phyloP scores from a whole-genome alignment of 2,797 vertebrate genomes.

The Acropternis orthonyx region DNA sequence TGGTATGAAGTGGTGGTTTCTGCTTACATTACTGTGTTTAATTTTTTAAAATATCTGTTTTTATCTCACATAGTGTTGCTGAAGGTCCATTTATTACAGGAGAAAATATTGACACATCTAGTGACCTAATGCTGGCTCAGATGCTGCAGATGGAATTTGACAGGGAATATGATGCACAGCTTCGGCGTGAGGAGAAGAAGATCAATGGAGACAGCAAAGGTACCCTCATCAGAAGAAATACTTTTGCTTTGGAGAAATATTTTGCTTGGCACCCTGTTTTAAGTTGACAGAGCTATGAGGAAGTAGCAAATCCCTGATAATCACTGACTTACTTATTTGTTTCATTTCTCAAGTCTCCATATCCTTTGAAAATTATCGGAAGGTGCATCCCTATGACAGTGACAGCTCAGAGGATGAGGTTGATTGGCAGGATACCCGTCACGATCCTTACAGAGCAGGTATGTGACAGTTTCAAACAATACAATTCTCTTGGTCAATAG shows the following conservation, averaged over 20 bases:
- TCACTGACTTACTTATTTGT: not conserved
- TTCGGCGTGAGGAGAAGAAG: slow-evolving; percentile 92
- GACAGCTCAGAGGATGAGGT: slow-evolving; percentile 97
- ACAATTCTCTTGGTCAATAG: not conserved
- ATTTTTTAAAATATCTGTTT: not conserved
- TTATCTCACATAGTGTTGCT: slow-evolving; percentile 70
- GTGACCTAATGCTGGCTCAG: slow-evolving; percentile 93
- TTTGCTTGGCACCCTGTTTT: not conserved
- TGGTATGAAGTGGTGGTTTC: not conserved
- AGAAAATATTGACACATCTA: slow-evolving; percentile 84
- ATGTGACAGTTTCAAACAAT: not conserved
- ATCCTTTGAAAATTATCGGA: slow-evolving; percentile 97
- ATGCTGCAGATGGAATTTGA: slow-evolving; percentile 98
- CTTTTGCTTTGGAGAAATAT: not conserved
- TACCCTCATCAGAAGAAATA: slow-evolving; percentile 49
- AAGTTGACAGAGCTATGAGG: not conserved
- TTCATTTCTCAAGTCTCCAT: slow-evolving; percentile 87
- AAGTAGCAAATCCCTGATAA: not conserved
- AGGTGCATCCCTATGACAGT: slow-evolving; percentile 92
- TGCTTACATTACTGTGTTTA: not conserved
- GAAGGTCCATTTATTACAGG: slow-evolving; percentile 76
- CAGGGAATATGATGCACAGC: slow-evolving; percentile 91
- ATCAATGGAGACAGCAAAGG: slow-evolving; percentile 98
- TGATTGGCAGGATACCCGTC: slow-evolving; percentile 95
- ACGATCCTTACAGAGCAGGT: slow-evolving; percentile 94